Evolutionary conservation across 23 tunicate species (phyloP), one percentile per base, ranked within the genome.

Genomic region (Styela plicata): DNA sequence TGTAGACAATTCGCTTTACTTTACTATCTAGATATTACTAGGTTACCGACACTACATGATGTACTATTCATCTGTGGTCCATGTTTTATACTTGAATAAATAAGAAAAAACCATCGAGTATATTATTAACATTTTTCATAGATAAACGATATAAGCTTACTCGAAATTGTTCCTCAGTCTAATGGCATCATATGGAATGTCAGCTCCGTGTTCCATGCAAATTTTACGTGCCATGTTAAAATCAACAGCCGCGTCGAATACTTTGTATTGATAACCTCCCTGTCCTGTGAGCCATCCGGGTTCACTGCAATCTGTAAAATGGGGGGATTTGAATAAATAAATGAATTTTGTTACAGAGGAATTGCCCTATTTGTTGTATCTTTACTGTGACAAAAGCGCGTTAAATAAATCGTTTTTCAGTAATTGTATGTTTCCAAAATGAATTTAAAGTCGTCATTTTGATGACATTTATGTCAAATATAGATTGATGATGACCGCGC

Each of bases 281-380:
- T 44, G 25, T 13, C 81, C 81, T 24, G 64, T 76, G 18, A 52
- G 27, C 81, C 81, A 76, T 24, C 81, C 81, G 16, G 81, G 81
- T 22, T 76, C 81, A 7, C 23, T 53, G 81, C 81, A 76, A 53
- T 76, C 81, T 76, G 27, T 17, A 53, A 1, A 18, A 23, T 67
- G 57, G 57, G 57, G 7, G 13, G 13, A 44, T 13, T 5, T 5
- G 13, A 44, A 44, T 44, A 44, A 13, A 44, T 44, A 44, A 5
- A n/a, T n/a, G n/a, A n/a, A n/a, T n/a, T n/a, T n/a, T n/a, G n/a
- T n/a, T n/a, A n/a, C n/a, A n/a, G n/a, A n/a, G n/a, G n/a, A n/a
- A n/a, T n/a, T n/a, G n/a, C n/a, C n/a, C n/a, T n/a, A n/a, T n/a
- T n/a, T n/a, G n/a, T n/a, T n/a, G n/a, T n/a, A n/a, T n/a, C n/a